A percentile compares a stretch with the other conserved stretches of the same genome.
Evolutionary conservation across 53 echinoderm and acorn worm genomes (phyloP).

Genomic region (Patiria pectinifera): DNA sequence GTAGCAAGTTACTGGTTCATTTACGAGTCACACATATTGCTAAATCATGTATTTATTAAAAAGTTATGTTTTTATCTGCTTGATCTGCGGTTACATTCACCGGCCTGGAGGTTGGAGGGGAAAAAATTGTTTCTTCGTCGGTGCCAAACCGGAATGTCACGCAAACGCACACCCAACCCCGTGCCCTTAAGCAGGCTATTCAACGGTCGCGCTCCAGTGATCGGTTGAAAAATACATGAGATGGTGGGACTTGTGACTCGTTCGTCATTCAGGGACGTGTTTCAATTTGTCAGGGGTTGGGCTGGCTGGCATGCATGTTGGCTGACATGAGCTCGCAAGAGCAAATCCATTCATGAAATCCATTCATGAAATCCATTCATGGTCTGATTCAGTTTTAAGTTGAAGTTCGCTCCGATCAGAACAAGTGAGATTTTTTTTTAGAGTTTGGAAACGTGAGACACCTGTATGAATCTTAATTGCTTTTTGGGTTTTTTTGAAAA

Average conservation of each 20-base stretch:
- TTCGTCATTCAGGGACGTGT: constrained; percentile 14
- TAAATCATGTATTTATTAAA: too few relatives aligned
- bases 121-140: background rate
- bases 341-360: too few relatives aligned
- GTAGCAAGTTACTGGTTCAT: too few relatives aligned
- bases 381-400: too few relatives aligned
- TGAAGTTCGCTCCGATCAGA: too few relatives aligned
- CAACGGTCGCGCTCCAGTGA: constrained; percentile 27
- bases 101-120: background rate
- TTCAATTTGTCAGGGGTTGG: constrained; percentile 27
- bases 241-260: background rate
- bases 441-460: too few relatives aligned
- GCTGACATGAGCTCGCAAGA: background rate
- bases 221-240: constrained; percentile 31
- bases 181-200: constrained; percentile 19
- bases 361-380: too few relatives aligned
- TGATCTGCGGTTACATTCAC: background rate
- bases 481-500: too few relatives aligned
- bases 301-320: background rate
- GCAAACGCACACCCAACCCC: constrained; percentile 6
- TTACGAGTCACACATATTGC: too few relatives aligned
- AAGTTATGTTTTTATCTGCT: too few relatives aligned
- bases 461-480: too few relatives aligned
- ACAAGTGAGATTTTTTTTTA: too few relatives aligned
- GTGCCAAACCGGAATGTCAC: background rate